Percentiles rank a stretch among this genome's conserved stretches.
phyloP scores from a whole-genome alignment of 1,140 invertebrate species.

The Anagrus nilaparvatae region DNA sequence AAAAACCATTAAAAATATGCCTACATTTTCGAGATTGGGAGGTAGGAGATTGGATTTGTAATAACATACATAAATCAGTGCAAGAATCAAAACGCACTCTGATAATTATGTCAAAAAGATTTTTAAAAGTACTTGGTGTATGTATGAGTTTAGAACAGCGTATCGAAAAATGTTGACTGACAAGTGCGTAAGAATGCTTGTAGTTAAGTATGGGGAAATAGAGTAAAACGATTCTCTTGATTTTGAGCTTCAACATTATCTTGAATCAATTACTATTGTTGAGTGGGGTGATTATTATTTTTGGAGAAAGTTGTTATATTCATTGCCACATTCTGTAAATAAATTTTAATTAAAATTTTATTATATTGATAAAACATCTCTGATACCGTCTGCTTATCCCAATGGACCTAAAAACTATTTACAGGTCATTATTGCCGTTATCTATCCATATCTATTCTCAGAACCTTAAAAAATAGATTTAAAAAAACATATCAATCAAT shows the following conservation, averaged over 20 bases:
- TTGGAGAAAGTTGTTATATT: slow-evolving; percentile 73
- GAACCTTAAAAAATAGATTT: too few relatives aligned
- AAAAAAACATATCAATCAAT: too few relatives aligned
- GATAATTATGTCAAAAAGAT: slow-evolving; percentile 70
- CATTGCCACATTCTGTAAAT: slow-evolving; percentile 57
- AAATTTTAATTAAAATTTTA: too few relatives aligned
- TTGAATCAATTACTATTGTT: slow-evolving; percentile 81
- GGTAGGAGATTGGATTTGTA: slow-evolving; percentile 63
- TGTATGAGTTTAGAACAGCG: slow-evolving; percentile 72
- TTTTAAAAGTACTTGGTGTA: slow-evolving; percentile 79
- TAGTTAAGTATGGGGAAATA: slow-evolving; percentile 69
- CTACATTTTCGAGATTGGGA: slow-evolving; percentile 74
- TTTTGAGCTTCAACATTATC: slow-evolving; percentile 62
- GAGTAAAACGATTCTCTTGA: slow-evolving; percentile 54
- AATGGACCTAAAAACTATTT: too few relatives aligned
- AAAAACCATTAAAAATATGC: slow-evolving; percentile 55
- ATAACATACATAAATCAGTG: too few relatives aligned
- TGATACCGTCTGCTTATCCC: too few relatives aligned
- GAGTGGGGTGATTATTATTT: slow-evolving; percentile 77
- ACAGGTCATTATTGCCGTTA: too few relatives aligned
- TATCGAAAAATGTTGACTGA: slow-evolving; percentile 66
- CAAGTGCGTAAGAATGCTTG: slow-evolving; percentile 57
- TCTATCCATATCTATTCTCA: too few relatives aligned
- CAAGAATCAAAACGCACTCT: slow-evolving; percentile 69
- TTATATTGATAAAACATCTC: too few relatives aligned